These are phyloP conservation scores for Erithacus rubecula DNA, from an alignment of 2,797 vertebrate genomes.

Conservation along the genomic window DNA sequence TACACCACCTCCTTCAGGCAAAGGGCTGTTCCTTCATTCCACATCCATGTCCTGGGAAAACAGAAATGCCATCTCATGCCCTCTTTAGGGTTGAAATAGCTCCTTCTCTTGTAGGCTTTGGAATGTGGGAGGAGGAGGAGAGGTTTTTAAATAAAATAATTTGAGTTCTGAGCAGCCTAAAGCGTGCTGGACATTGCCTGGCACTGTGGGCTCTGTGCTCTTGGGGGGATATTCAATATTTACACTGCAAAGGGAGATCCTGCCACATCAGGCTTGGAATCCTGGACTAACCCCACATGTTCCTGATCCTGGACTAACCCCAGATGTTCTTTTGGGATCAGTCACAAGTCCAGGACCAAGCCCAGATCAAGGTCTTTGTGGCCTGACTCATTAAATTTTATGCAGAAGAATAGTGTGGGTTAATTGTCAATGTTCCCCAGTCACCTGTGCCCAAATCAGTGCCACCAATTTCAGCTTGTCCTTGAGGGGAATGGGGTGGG, in stretches of 20 bases:
- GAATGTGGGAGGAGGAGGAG: not conserved
- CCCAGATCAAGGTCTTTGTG: not conserved
- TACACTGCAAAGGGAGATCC: not conserved
- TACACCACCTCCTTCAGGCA: not conserved
- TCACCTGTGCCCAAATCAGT: not conserved
- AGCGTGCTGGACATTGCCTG: not conserved
- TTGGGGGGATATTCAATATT: not conserved
- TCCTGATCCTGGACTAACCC: not conserved
- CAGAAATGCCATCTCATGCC: not conserved
- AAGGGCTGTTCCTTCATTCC: not conserved
- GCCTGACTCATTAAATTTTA: not conserved
- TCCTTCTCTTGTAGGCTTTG: not conserved
- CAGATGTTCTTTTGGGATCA: not conserved
- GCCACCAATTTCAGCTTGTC: not conserved
- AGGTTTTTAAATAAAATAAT: not conserved
- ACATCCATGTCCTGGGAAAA: not conserved
- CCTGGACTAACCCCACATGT: not conserved
- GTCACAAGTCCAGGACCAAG: not conserved
- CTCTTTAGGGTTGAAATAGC: not conserved
- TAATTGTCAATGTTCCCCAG: fast-evolving
- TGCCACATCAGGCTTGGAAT: not conserved
- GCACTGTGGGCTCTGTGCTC: not conserved
- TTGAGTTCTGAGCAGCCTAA: not conserved
- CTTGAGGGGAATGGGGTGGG: not conserved
- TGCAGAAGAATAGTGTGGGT: not conserved